A percentile compares a stretch with the other conserved stretches of the same genome.
These are phyloP conservation scores for Craseonycteris thonglongyai DNA, from an alignment of 2,113 vertebrate genomes.

Conservation along the genomic window DNA sequence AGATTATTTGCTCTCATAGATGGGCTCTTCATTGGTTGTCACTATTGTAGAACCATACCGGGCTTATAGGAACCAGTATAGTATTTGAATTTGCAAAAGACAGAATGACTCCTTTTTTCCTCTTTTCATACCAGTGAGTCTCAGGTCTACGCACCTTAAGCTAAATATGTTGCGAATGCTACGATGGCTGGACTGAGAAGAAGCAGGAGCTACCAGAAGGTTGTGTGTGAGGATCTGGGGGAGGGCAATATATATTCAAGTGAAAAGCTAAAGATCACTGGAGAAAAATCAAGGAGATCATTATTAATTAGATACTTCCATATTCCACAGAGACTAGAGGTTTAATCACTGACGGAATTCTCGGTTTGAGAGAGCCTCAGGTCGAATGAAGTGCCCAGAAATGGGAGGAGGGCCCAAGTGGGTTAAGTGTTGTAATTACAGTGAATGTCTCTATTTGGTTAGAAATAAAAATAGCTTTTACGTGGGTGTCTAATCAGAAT, in stretches of 20 bases:
- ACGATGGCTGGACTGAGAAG: neutral
- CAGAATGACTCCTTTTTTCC: neutral
- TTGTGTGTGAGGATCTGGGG: neutral
- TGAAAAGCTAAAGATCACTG: neutral
- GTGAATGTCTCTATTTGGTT: neutral
- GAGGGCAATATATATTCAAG: neutral
- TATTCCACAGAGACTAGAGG: neutral
- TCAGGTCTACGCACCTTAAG: neutral
- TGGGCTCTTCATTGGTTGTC: neutral
- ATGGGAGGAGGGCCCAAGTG: neutral
- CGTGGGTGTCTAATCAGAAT: neutral
- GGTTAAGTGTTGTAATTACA: neutral
- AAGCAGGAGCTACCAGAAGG: neutral
- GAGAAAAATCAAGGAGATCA: neutral
- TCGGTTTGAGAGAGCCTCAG: neutral
- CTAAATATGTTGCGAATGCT: neutral
- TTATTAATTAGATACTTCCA: neutral
- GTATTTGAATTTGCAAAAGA: neutral
- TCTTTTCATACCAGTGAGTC: neutral
- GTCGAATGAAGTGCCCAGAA: neutral
- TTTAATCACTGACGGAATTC: slow-evolving; percentile 34
- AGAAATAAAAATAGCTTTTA: slow-evolving; percentile 34
- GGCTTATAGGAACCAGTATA: neutral
- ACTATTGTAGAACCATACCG: neutral
- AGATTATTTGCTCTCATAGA: neutral